Percentiles rank a stretch among this genome's conserved stretches.
phyloP scores from a whole-genome alignment of 2,888 invertebrate species.

The Ceramica pisi region DNA sequence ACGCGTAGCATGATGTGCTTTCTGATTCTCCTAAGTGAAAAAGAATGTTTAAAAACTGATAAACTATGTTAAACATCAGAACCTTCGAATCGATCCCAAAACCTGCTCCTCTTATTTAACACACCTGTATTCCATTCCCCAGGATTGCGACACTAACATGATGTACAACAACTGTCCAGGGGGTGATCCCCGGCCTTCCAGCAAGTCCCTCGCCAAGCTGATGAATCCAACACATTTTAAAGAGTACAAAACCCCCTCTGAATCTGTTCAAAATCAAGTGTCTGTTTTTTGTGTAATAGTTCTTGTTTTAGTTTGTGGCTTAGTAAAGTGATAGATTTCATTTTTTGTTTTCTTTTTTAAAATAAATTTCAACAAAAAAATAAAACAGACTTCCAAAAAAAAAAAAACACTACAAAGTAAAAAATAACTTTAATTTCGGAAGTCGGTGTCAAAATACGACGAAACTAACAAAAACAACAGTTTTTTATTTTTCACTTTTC shows the following conservation, averaged over 20 bases:
- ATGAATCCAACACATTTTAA: slow-evolving; percentile 65
- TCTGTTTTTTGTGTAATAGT: neutral
- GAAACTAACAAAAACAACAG: too few relatives aligned
- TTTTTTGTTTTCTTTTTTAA: neutral
- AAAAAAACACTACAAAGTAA: too few relatives aligned
- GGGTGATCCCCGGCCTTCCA: slow-evolving; percentile 81
- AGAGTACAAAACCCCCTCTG: neutral
- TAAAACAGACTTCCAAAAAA: too few relatives aligned
- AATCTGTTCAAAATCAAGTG: neutral
- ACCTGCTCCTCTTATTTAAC: neutral
- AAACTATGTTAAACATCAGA: neutral
- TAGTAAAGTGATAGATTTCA: slow-evolving; percentile 7
- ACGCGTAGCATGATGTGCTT: too few relatives aligned
- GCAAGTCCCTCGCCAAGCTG: slow-evolving; percentile 68
- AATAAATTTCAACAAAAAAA: too few relatives aligned
- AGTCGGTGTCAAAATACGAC: too few relatives aligned
- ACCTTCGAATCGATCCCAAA: neutral
- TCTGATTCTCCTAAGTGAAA: too few relatives aligned
- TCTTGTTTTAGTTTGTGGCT: slow-evolving; percentile 12
- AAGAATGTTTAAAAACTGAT: too few relatives aligned
- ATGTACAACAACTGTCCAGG: slow-evolving; percentile 82
- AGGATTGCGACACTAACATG: slow-evolving; percentile 84
- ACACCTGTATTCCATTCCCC: slow-evolving; percentile 38
- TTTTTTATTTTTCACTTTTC: too few relatives aligned
- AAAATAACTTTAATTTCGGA: too few relatives aligned